phyloP scores from a whole-genome alignment of 2,797 vertebrate genomes.

The Takifugu ocellatus region DNA sequence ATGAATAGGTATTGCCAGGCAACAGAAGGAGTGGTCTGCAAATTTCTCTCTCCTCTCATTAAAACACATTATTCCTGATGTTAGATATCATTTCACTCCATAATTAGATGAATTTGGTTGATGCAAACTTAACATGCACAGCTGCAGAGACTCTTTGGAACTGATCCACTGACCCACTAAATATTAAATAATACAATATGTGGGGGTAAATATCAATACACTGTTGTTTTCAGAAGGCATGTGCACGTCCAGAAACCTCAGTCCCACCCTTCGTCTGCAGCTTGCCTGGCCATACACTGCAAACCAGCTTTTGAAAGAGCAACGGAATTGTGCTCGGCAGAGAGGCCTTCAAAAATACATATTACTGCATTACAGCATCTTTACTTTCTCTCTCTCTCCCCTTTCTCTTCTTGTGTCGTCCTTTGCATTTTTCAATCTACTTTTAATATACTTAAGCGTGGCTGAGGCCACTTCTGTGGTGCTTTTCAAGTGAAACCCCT shows the following conservation, averaged over 20 bases:
- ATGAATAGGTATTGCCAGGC: slow-evolving; percentile 68
- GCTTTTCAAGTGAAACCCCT: slow-evolving; percentile 75
- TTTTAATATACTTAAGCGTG: slow-evolving; percentile 32
- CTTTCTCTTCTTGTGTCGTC: slow-evolving; percentile 20
- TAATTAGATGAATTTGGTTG: slow-evolving; percentile 1
- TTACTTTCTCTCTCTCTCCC: slow-evolving; percentile 23
- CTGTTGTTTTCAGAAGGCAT: slow-evolving; percentile 42
- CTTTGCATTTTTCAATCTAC: slow-evolving; percentile 31
- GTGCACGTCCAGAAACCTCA: slow-evolving; percentile 50
- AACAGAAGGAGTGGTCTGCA: slow-evolving; percentile 56
- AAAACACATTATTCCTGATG: slow-evolving; percentile 10
- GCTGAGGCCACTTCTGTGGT: slow-evolving; percentile 66
- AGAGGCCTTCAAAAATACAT: slow-evolving; percentile 50
- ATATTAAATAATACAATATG: slow-evolving; percentile 27
- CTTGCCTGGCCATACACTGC: slow-evolving; percentile 34
- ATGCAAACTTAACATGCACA: slow-evolving; percentile 9
- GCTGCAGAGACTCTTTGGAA: slow-evolving; percentile 5
- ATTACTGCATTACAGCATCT: slow-evolving; percentile 26
- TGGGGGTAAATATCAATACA: slow-evolving; percentile 47
- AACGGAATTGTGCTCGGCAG: slow-evolving; percentile 30
- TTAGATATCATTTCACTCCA: too few species aligned
- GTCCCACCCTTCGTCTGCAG: slow-evolving; percentile 35
- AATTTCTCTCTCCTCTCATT: slow-evolving; percentile 33
- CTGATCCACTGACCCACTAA: neutral
- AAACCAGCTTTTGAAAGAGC: slow-evolving; percentile 31